Base-by-base conservation (phyloP, 2,797 vertebrate species). In the Sciurus vulgaris region DNA sequence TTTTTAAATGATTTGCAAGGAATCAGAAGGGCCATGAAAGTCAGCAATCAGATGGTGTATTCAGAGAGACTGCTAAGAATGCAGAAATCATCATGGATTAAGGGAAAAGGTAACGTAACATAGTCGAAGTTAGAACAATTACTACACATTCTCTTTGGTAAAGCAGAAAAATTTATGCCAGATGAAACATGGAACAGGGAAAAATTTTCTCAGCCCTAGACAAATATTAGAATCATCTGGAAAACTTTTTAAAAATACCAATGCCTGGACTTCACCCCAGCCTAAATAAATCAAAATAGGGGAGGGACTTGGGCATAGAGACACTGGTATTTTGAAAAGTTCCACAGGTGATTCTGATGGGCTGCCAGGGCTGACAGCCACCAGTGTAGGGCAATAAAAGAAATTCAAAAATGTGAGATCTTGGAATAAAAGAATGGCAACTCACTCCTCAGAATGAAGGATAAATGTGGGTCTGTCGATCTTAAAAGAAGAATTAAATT, bases 1-100 rank as follows among this genome's bases (percentile, higher is more conserved):
- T 83, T 93, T 97, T 95, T 78, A 95, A 95, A 59, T 56, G 47
- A 91, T 83, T 67, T 72, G 15, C 38, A 67, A 79, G 20, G 47
- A 86, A 20, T 76, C 65, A 26, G 76, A 78, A 85, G 63, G 47
- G 47, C 54, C 65, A 72, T 7, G 30, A 94, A 77, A 72, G 89
- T 82, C 33, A 35, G 56, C 73, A 92, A 92, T 89, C 69, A 83
- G 73, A 92, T 11, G 69, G 33, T 30, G 1, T 20, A 26, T 67
- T 86, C 89, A 26, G 5, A 24, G 78, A 79, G 51, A 74, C 17
- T 2, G 38, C 14, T 30, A 30, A 74, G 28, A 86, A 30, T 49
- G 67, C 30, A 89, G 85, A 76, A 30, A 20, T 47, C 41, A 41
- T 61, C 15, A 12, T 6, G 65, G 26, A 17, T 13, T 5, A 30